Percentiles rank a stretch among this genome's conserved stretches.
These are phyloP conservation scores for Melanophora roralis DNA, from an alignment of 2,888 invertebrate species.

Conservation along the genomic window DNA sequence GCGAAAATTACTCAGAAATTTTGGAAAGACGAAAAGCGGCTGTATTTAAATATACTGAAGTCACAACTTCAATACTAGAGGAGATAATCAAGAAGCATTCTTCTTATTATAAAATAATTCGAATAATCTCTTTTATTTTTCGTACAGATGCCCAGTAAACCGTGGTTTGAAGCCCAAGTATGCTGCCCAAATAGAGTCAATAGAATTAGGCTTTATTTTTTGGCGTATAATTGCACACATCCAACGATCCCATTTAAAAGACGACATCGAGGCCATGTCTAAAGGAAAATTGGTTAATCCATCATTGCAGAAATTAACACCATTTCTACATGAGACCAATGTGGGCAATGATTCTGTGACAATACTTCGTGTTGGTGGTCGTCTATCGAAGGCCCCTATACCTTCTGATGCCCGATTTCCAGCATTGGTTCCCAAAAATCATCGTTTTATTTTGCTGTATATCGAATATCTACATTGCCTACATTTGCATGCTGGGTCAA, in stretches of 20 bases:
- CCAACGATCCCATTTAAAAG: not conserved
- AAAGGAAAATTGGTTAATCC: no score
- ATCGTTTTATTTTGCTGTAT: constrained; percentile 40
- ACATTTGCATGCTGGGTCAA: constrained; percentile 46
- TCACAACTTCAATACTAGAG: not conserved
- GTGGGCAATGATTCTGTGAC: not conserved
- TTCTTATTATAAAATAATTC: constrained; percentile 15
- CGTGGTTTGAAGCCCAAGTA: not conserved
- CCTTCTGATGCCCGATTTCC: constrained; percentile 65
- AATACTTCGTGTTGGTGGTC: constrained; percentile 66
- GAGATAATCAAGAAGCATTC: constrained; percentile 20
- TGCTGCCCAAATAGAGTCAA: not conserved
- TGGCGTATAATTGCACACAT: constrained; percentile 5
- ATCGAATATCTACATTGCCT: constrained; percentile 27
- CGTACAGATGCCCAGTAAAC: constrained; percentile 17
- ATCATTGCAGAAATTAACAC: no score
- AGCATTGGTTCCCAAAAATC: constrained; percentile 64
- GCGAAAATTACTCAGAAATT: no score
- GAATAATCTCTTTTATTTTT: constrained; percentile 20
- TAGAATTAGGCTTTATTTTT: not conserved
- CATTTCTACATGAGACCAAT: not conserved
- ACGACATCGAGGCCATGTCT: not conserved
- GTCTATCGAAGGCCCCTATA: constrained; percentile 50
- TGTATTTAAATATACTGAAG: not conserved
- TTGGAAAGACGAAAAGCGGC: no score